Evolutionary conservation across 2,888 invertebrate species (phyloP).

Genomic region (Spodoptera littoralis): DNA sequence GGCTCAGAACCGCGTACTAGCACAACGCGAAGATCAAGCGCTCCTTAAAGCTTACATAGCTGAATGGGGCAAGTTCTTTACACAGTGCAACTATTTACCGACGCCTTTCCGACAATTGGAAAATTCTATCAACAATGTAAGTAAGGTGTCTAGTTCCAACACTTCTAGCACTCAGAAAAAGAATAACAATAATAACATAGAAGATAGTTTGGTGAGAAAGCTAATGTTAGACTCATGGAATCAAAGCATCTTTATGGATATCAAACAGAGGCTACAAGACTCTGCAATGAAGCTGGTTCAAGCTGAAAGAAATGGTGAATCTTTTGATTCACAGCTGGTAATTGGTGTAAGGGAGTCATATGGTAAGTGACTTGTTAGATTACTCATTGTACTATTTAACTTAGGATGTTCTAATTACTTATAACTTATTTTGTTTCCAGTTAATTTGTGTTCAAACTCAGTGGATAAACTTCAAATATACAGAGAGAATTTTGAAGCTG

Average conservation of each 20-base stretch:
- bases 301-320: constrained; percentile 98
- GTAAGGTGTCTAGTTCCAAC: constrained; percentile 79
- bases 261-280: constrained; percentile 96
- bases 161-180: constrained; percentile 83
- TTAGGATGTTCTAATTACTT: constrained; percentile 36
- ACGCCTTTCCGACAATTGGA: constrained; percentile 98
- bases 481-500: constrained; percentile 98
- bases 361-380: constrained; percentile 87
- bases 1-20: constrained; percentile 96
- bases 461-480: constrained; percentile 98
- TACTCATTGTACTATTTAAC: constrained; percentile 1
- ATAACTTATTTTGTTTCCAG: constrained; percentile 82
- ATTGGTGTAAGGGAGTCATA: constrained; percentile 99
- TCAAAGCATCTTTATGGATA: constrained; percentile 98
- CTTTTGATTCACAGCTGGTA: constrained; percentile 98
- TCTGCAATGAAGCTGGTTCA: constrained; percentile 99
- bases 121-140: constrained; percentile 91
- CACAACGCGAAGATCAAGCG: constrained; percentile 98
- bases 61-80: constrained; percentile 99
- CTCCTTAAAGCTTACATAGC: constrained; percentile 98
- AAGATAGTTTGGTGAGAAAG: constrained; percentile 97
- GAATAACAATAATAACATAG: constrained; percentile 90
- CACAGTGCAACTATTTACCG: constrained; percentile 98
- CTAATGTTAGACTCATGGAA: constrained; percentile 99
- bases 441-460: constrained; percentile 97